Evolutionary conservation across 2,797 vertebrate genomes (phyloP).

Genomic region (Gymnocypris eckloni): DNA sequence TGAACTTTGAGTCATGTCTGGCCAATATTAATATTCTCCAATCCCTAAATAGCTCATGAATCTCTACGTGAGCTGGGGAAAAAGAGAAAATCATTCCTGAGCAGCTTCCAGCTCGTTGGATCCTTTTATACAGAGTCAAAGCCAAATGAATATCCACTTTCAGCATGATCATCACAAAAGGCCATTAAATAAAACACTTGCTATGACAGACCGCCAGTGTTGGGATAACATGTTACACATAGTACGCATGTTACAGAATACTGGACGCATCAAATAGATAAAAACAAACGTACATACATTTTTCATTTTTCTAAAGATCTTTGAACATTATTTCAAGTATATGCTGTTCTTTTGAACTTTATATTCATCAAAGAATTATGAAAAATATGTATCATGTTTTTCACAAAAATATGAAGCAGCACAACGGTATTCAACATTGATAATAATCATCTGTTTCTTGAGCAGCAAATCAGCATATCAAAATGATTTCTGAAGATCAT

Average conservation of each 20-base stretch:
- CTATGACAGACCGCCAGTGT: neutral
- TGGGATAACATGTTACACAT: neutral
- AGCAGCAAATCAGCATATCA: neutral
- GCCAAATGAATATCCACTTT: neutral
- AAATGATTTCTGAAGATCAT: neutral
- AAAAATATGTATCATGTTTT: neutral
- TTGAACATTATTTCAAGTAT: neutral
- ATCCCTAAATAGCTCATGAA: constrained; percentile 51
- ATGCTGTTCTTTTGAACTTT: neutral
- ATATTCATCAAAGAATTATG: neutral
- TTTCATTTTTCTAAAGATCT: neutral
- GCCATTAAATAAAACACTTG: constrained; percentile 32
- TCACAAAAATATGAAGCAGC: neutral
- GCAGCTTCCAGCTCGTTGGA: constrained; percentile 22
- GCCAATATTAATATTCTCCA: constrained; percentile 58
- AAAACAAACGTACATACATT: neutral
- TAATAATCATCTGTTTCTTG: too few relatives aligned
- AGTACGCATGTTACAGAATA: neutral
- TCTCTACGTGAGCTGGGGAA: constrained; percentile 35
- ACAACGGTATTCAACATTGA: neutral
- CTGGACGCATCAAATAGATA: neutral
- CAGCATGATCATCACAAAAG: constrained; percentile 34
- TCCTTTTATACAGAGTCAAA: constrained; percentile 23
- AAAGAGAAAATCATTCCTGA: constrained; percentile 12
- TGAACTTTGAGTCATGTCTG: constrained; percentile 49